These are phyloP conservation scores for Corythornis madagascariensis DNA, from an alignment of 2,113 vertebrate genomes.

Conservation along the genomic window DNA sequence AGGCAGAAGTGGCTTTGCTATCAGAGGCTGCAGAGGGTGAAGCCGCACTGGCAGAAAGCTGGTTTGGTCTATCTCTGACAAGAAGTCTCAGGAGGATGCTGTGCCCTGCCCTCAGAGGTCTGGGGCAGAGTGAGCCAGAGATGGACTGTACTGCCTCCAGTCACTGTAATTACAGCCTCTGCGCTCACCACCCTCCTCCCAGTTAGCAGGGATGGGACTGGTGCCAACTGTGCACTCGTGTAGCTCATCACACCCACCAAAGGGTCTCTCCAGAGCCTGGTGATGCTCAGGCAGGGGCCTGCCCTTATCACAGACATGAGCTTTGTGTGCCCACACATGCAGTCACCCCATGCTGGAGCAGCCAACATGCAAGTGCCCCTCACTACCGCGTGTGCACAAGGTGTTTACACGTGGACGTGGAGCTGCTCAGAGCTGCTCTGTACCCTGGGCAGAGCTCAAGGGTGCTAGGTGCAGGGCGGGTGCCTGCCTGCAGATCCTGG, in stretches of 20 bases:
- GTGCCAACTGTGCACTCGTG: background rate
- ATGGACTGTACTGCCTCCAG: background rate
- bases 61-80: background rate
- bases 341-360: fast-evolving
- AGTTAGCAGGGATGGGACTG: background rate
- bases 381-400: fast-evolving
- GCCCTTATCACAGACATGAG: fast-evolving
- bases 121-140: background rate
- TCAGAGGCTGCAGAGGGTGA: background rate
- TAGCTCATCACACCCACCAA: background rate
- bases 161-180: background rate
- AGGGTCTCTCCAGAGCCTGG: background rate
- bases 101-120: background rate
- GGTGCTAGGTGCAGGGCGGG: background rate
- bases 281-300: background rate
- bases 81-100: background rate
- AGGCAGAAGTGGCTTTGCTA: background rate
- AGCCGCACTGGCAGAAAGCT: background rate
- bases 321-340: fast-evolving
- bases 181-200: background rate
- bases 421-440: background rate
- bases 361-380: background rate
- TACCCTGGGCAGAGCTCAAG: background rate
- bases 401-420: fast-evolving
- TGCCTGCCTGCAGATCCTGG: background rate